Base-by-base conservation (phyloP, 2,113 vertebrate species). In the Charadrius vociferus region DNA sequence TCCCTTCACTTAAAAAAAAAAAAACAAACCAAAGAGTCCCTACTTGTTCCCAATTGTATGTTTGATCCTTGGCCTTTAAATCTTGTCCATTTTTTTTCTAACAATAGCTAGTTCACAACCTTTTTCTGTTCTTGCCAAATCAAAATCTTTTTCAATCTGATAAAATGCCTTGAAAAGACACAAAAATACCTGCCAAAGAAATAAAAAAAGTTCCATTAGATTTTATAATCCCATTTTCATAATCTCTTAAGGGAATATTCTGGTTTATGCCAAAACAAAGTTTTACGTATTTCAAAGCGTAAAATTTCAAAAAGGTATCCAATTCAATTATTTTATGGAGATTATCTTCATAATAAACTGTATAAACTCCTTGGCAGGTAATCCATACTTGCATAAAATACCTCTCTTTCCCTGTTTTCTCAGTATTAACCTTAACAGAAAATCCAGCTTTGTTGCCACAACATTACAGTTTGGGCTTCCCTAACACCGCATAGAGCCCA, bases 41-140 rank as follows among this genome's bases (percentile, higher is more conserved):
- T 77, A 6, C 3, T n/a, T 72, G 45, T 72, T 88, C 23, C 7
- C 20, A 74, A 66, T 62, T 12, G 22, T 37, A 22, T 45, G 4
- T 53, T 71, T 41, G 12, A 56, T 70, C 11, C 18, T 23, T 18
- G 5, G 4, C 2, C 5, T 45, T 74, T 65, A 50, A 77, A 23
- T 22, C 71, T 79, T 4, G 0, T 7, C 22, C 11, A 24, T 5
- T 1, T 81, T 81, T 81, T 84, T 84, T 14, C 16, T 9, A 77
- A 68, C 2, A 81, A 36, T 1, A 68, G 4, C 2, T 1, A 26
- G 32, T 86, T 88, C 22, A 67, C 4, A 92, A 53, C 0, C 0
- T 27, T 87, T 53, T 71, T 30, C 24, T 78, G 4, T 9, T 77
- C 6, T n/a, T 63, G 3, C 2, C 63, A 12, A 71, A 39, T 56